A percentile compares a stretch with the other conserved stretches of the same genome.
These are phyloP conservation scores for Poeciliopsis occidentalis DNA, from an alignment of 2,113 vertebrate species.

Conservation along the genomic window DNA sequence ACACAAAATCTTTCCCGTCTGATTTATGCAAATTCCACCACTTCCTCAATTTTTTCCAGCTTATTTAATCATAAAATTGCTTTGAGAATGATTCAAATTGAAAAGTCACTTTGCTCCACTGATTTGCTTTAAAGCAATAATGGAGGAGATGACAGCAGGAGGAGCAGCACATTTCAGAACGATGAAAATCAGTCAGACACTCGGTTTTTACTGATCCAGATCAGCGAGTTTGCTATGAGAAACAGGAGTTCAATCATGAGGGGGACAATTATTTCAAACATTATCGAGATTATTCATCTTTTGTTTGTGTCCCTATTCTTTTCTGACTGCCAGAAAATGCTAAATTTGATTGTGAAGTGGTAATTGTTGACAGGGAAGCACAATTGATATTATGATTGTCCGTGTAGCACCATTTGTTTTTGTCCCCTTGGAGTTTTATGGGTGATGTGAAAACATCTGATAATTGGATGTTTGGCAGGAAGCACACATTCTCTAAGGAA, in stretches of 20 bases:
- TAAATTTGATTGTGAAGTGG: slow-evolving; percentile 34
- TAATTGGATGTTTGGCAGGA: slow-evolving; percentile 11
- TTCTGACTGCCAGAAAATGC: slow-evolving; percentile 11
- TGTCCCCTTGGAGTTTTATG: neutral
- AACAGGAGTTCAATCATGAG: slow-evolving; percentile 16
- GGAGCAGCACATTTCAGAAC: slow-evolving; percentile 8
- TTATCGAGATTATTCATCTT: slow-evolving; percentile 38
- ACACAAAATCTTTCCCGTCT: slow-evolving; percentile 24
- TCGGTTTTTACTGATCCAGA: slow-evolving; percentile 27
- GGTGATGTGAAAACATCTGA: slow-evolving; percentile 42
- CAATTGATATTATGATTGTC: slow-evolving; percentile 35
- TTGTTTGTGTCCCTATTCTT: slow-evolving; percentile 6
- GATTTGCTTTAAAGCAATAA: slow-evolving; percentile 32
- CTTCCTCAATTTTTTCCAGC: slow-evolving; percentile 6
- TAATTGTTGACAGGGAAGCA: slow-evolving; percentile 42
- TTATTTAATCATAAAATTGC: slow-evolving; percentile 53
- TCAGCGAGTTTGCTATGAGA: slow-evolving; percentile 13
- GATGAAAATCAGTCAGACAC: slow-evolving; percentile 1
- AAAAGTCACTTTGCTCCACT: slow-evolving; percentile 41
- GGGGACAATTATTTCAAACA: slow-evolving; percentile 42
- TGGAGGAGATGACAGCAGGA: slow-evolving; percentile 28
- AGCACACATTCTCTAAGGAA: slow-evolving; percentile 14
- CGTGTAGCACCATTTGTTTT: slow-evolving; percentile 5
- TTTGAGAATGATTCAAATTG: slow-evolving; percentile 12
- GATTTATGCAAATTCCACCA: slow-evolving; percentile 26